A percentile compares a stretch with the other conserved stretches of the same genome.
These are phyloP conservation scores for Drosophila sordidula DNA, from an alignment of 2,888 invertebrate genomes.

Conservation along the genomic window DNA sequence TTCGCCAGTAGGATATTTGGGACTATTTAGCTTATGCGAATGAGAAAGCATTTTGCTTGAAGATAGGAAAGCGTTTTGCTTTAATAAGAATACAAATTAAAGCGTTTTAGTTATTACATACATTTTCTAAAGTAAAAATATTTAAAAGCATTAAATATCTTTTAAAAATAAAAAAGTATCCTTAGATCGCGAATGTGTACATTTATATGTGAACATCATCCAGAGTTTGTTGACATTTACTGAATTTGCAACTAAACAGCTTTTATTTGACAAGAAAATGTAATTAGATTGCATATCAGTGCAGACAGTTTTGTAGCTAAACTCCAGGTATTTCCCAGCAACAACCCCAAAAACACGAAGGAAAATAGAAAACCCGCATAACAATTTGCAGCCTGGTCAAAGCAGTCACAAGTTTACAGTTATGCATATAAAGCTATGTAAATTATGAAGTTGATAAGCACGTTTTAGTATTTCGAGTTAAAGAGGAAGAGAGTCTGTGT, in stretches of 20 bases:
- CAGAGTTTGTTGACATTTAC: slow-evolving; percentile 25
- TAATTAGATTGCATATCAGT: slow-evolving; percentile 66
- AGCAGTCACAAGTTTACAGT: slow-evolving; percentile 34
- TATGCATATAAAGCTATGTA: slow-evolving; percentile 37
- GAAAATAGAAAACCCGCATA: slow-evolving; percentile 50
- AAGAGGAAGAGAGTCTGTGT: slow-evolving; percentile 28
- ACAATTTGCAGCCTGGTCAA: slow-evolving; percentile 39
- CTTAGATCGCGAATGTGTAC: not conserved
- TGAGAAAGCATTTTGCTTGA: too few species aligned
- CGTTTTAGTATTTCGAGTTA: slow-evolving; percentile 35
- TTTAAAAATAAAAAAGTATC: too few species aligned
- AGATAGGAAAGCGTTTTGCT: too few species aligned
- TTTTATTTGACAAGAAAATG: slow-evolving; percentile 53
- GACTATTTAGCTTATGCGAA: too few species aligned
- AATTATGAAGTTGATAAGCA: slow-evolving; percentile 65
- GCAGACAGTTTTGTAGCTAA: slow-evolving; percentile 25
- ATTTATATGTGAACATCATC: not conserved
- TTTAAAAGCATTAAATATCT: too few species aligned
- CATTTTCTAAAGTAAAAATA: too few species aligned
- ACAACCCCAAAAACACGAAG: slow-evolving; percentile 48
- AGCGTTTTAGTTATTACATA: too few species aligned
- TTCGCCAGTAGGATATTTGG: too few species aligned
- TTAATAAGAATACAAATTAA: too few species aligned
- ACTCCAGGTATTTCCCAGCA: slow-evolving; percentile 44
- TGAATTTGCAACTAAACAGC: slow-evolving; percentile 26